Conservation (phyloP, 2,888 invertebrate species). For the Thumatha senex region DNA sequence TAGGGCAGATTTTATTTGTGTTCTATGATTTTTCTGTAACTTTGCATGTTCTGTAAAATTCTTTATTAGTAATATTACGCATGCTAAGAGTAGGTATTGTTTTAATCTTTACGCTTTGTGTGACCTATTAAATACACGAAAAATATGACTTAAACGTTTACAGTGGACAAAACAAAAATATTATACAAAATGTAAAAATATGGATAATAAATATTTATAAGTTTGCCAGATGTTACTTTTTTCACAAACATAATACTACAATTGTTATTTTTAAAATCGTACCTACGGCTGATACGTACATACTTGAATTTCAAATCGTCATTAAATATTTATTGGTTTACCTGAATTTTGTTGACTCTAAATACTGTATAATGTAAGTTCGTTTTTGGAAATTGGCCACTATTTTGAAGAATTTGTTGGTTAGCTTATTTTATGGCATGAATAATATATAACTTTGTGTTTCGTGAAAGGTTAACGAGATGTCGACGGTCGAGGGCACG, state of each 20-base stretch:
- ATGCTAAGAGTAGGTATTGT: too few species aligned
- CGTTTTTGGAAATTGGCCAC: slow-evolving; percentile 15
- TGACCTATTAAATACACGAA: too few species aligned
- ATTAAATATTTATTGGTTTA: slow-evolving; percentile 28
- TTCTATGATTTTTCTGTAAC: too few species aligned
- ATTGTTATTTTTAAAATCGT: slow-evolving; percentile 7
- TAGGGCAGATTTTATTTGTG: too few species aligned
- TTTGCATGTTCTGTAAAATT: too few species aligned
- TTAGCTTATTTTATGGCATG: slow-evolving; percentile 53
- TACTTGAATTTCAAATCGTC: slow-evolving; percentile 21
- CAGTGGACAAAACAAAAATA: too few species aligned
- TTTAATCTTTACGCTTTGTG: too few species aligned
- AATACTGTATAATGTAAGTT: too few species aligned
- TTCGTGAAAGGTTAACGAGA: slow-evolving; percentile 77
- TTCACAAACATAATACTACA: slow-evolving; percentile 4
- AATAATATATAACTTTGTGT: slow-evolving; percentile 57
- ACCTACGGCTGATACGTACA: neutral
- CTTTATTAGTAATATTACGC: too few species aligned
- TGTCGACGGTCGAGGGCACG: slow-evolving; percentile 29
- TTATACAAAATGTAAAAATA: slow-evolving; percentile 3
- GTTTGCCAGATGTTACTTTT: slow-evolving; percentile 32
- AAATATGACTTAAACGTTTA: too few species aligned
- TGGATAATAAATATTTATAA: slow-evolving; percentile 23
- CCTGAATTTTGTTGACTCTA: slow-evolving; percentile 33
- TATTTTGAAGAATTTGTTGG: slow-evolving; percentile 42